Evolutionary conservation across 2,113 vertebrate genomes (phyloP), one percentile per base, ranked within the genome.

Genomic region (Sinosuthora webbiana): DNA sequence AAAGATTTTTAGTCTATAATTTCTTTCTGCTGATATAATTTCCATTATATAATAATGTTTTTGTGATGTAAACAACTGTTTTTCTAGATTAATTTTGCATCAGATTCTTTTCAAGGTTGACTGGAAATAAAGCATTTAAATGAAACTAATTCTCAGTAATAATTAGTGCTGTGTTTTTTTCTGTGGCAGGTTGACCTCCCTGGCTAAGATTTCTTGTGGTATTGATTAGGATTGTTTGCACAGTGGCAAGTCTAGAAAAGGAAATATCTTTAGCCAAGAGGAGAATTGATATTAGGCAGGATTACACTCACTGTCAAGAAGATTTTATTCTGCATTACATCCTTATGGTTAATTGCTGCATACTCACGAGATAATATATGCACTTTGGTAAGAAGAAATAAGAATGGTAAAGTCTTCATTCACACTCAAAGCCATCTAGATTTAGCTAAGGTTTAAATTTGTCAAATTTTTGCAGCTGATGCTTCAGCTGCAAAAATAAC

Each of bases 171-270:
- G 28, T 59, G 16, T 0, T 23, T 82, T 82, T 50, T 76, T 49
- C 37, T 62, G 39, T 76, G 67, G 10, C 21, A 45, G 9, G 11
- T 16, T 93, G 77, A 92, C 45, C 47, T 69, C 47, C 83, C 63
- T 63, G 37, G 39, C 24, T 81, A 70, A 79, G 60, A 71, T 56
- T 70, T 90, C 83, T 47, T 78, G 33, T 65, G 21, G 23, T 87
- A 93, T 94, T 49, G 76, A 96, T 89, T 71, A 89, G 62, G 71
- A 70, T 20, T 64, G 44, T 70, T 95, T 88, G 44, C 75, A 76
- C 35, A 90, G 45, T n/a, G 22, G 41, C 22, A 87, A 83, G 31
- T 19, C 28, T 17, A 62, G 59, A 30, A 87, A 19, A 69, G 69
- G 33, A 83, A 96, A 83, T 6, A 90, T 23, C 19, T 93, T 93